These are phyloP conservation scores for Acropternis orthonyx DNA, from an alignment of 2,797 vertebrate species.

Conservation along the genomic window DNA sequence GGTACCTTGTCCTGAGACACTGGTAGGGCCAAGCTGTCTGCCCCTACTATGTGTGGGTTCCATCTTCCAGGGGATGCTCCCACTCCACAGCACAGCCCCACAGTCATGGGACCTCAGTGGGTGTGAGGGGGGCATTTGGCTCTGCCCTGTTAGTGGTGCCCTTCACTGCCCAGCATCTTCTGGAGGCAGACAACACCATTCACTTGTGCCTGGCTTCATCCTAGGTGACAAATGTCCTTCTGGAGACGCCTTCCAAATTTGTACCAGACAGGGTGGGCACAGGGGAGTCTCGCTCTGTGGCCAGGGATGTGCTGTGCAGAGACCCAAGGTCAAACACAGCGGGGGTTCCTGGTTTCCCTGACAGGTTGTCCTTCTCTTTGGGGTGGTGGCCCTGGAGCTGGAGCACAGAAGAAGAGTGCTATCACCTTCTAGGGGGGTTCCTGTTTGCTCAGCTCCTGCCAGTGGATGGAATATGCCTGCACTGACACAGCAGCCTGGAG, in stretches of 20 bases:
- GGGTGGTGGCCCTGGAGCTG: not conserved
- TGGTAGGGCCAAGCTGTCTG: not conserved
- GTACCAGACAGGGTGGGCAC: no score
- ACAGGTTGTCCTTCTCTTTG: not conserved
- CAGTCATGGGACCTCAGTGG: rapidly evolving
- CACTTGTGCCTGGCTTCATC: not conserved
- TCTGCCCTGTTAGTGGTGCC: not conserved
- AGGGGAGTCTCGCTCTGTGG: rapidly evolving
- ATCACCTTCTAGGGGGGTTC: not conserved
- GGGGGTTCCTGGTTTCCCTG: not conserved
- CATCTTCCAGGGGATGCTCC: not conserved
- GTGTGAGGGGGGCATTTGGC: rapidly evolving
- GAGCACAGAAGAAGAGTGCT: not conserved
- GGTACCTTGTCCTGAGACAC: not conserved
- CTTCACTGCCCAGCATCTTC: not conserved
- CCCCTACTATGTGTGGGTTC: rapidly evolving
- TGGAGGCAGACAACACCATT: not conserved
- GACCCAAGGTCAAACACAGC: rapidly evolving
- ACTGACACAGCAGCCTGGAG: not conserved
- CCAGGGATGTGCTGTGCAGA: not conserved
- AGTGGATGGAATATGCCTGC: not conserved
- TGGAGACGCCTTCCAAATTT: not conserved
- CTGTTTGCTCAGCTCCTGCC: not conserved
- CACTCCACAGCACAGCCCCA: not conserved
- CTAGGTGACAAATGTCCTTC: not conserved